Conservation (phyloP, 2,113 vertebrate genomes). For the Mus spicilegus region DNA sequence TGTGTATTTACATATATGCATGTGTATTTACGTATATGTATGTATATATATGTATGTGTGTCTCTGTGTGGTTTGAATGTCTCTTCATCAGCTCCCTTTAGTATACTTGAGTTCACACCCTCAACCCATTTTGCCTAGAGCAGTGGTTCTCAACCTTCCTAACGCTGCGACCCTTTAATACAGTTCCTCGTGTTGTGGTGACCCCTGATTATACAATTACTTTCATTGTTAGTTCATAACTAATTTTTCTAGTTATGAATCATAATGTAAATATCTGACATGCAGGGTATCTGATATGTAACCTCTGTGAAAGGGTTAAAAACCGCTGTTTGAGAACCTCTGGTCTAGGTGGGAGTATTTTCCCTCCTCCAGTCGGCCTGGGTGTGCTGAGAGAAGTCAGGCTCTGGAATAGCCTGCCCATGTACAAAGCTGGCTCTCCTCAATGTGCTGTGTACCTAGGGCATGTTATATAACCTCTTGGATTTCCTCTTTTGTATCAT, state of each 20-base stretch:
- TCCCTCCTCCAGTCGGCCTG: not conserved
- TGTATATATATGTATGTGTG: fast-evolving
- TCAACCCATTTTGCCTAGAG: not conserved
- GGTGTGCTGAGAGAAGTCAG: not conserved
- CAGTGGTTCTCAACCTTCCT: not conserved
- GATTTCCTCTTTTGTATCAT: not conserved
- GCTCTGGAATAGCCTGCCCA: not conserved
- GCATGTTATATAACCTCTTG: not conserved
- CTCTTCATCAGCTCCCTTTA: not conserved
- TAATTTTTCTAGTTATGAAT: not conserved
- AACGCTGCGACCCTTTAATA: not conserved
- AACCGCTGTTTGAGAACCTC: not conserved
- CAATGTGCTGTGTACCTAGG: not conserved
- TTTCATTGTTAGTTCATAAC: not conserved
- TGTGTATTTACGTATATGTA: no score
- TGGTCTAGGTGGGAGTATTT: not conserved
- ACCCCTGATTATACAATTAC: not conserved
- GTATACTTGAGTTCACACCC: not conserved
- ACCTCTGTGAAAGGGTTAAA: not conserved
- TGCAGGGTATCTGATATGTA: not conserved
- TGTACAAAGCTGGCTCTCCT: not conserved
- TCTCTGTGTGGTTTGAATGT: not conserved
- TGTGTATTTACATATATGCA: not conserved
- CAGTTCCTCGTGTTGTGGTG: not conserved
- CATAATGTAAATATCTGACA: not conserved